Percentiles rank a stretch among this genome's conserved stretches.
These are phyloP conservation scores for Chaetura pelagica DNA, from an alignment of 2,113 vertebrate genomes.

Conservation along the genomic window DNA sequence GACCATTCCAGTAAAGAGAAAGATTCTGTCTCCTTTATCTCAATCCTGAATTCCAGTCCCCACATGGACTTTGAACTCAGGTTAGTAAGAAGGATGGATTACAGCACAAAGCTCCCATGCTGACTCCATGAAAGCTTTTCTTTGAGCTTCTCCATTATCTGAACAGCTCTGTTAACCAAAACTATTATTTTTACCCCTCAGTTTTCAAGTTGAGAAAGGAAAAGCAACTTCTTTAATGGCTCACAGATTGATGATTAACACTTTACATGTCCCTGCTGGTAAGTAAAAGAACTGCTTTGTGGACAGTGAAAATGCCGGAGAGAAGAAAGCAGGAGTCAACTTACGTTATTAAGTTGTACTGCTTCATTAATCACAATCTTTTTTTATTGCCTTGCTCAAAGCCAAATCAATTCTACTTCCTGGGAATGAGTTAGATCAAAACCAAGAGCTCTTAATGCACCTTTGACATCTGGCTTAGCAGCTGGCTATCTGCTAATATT, in stretches of 20 bases:
- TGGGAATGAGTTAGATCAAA: conserved; percentile 77
- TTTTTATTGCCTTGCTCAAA: conserved; percentile 79
- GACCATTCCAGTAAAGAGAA: background rate
- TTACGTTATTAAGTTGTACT: conserved; percentile 78
- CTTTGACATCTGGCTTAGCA: conserved; percentile 86
- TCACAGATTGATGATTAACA: conserved; percentile 85
- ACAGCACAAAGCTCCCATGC: conserved; percentile 62
- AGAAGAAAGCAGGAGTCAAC: conserved; percentile 78
- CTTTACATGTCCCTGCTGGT: conserved; percentile 83
- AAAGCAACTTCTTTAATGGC: conserved; percentile 83
- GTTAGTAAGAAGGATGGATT: conserved; percentile 66
- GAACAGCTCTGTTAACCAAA: conserved; percentile 82
- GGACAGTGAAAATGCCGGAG: conserved; percentile 78
- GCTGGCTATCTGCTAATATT: conserved; percentile 79
- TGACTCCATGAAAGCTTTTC: conserved; percentile 73
- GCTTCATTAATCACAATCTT: conserved; percentile 84
- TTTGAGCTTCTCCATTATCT: conserved; percentile 75
- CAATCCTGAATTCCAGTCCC: background rate
- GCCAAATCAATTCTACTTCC: conserved; percentile 77
- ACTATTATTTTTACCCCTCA: conserved; percentile 80
- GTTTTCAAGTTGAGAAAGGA: conserved; percentile 81
- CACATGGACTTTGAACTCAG: conserved; percentile 43
- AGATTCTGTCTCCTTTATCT: background rate
- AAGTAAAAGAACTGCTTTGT: conserved; percentile 82
- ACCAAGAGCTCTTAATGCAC: conserved; percentile 79